phyloP scores from a whole-genome alignment of 2,888 invertebrate species.

The Malacosoma neustria region DNA sequence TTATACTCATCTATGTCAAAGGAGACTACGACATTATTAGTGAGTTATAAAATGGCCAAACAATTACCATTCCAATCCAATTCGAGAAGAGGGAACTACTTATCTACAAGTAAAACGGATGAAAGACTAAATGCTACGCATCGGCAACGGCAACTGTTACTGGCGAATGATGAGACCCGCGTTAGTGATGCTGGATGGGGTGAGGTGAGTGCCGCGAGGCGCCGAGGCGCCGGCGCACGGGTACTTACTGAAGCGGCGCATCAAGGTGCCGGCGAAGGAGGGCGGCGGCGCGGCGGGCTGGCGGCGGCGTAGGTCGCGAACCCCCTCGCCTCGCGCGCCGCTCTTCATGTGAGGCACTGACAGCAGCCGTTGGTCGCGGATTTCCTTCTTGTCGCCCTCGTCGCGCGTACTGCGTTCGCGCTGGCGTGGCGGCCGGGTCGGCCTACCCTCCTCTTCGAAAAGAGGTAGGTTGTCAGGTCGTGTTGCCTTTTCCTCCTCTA shows the following conservation, averaged over 20 bases:
- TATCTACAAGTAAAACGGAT: slow-evolving; percentile 41
- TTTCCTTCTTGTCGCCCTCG: slow-evolving; percentile 33
- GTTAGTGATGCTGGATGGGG: slow-evolving; percentile 19
- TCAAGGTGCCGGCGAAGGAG: slow-evolving; percentile 83
- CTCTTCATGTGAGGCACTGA: slow-evolving; percentile 86
- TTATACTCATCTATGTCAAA: slow-evolving; percentile 32
- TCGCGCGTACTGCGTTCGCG: slow-evolving; percentile 51
- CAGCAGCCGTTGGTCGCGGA: slow-evolving; percentile 80
- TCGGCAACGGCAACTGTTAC: slow-evolving; percentile 7
- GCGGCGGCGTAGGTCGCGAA: slow-evolving; percentile 72
- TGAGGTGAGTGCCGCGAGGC: slow-evolving; percentile 19
- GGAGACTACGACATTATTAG: slow-evolving; percentile 43
- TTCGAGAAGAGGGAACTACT: slow-evolving; percentile 45
- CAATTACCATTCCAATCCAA: slow-evolving; percentile 60
- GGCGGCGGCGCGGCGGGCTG: slow-evolving; percentile 57
- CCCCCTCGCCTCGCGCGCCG: slow-evolving; percentile 57
- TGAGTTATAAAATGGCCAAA: slow-evolving; percentile 49
- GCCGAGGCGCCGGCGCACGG: slow-evolving; percentile 17
- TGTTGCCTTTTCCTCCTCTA: slow-evolving; percentile 23
- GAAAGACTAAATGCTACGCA: slow-evolving; percentile 36
- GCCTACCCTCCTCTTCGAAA: slow-evolving; percentile 44
- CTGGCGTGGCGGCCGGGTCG: slow-evolving; percentile 64
- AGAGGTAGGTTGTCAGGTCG: slow-evolving; percentile 79
- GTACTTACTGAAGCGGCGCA: slow-evolving; percentile 93
- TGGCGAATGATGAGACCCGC: slow-evolving; percentile 26